These are phyloP conservation scores for Sinocyclocheilus maitianheensis DNA, from an alignment of 2,113 vertebrate genomes.

Conservation along the genomic window DNA sequence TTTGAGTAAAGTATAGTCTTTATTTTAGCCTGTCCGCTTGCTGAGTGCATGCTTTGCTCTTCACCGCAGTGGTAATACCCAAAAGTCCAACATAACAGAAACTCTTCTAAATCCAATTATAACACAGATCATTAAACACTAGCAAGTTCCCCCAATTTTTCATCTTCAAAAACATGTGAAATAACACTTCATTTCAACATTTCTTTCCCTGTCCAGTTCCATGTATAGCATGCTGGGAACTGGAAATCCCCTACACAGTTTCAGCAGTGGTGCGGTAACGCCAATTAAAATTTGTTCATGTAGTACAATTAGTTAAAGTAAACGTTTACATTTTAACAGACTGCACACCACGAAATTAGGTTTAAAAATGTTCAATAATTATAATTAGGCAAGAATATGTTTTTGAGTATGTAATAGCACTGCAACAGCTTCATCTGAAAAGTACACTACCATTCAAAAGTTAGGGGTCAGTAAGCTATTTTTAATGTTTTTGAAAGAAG, in stretches of 20 bases:
- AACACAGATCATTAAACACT: background rate
- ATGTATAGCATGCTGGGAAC: conserved; percentile 4
- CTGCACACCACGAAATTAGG: background rate
- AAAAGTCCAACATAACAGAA: background rate
- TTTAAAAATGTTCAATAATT: background rate
- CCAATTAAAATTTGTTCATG: background rate
- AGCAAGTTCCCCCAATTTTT: background rate
- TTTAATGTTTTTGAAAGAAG: background rate
- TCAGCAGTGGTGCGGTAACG: background rate
- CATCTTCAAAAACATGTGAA: background rate
- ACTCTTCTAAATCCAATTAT: background rate
- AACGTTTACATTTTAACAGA: background rate
- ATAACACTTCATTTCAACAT: background rate
- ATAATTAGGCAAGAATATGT: background rate
- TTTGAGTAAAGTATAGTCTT: background rate
- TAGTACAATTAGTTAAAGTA: background rate
- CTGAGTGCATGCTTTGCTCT: background rate
- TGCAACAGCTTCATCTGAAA: conserved; percentile 1
- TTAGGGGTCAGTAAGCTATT: background rate
- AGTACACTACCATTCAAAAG: background rate
- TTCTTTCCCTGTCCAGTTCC: background rate
- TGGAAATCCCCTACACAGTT: background rate
- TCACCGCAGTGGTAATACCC: background rate
- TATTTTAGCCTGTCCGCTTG: background rate
- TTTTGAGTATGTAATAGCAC: background rate